phyloP scores from a whole-genome alignment of 2,113 vertebrate species.

The Engystomops pustulosus region DNA sequence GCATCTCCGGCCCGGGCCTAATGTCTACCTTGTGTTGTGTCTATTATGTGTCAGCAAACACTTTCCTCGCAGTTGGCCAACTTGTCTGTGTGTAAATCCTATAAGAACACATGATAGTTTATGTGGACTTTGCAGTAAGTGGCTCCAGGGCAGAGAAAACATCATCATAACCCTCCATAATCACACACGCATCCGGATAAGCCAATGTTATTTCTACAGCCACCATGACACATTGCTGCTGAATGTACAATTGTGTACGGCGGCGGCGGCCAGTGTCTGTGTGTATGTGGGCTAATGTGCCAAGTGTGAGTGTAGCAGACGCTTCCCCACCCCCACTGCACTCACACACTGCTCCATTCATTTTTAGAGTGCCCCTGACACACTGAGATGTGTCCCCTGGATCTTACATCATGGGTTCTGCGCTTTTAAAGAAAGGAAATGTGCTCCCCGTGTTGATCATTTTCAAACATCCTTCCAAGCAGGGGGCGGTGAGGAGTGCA shows the following conservation, averaged over 20 bases:
- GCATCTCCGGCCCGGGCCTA: not conserved
- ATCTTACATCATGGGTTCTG: conserved; percentile 23
- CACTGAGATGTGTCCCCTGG: conserved; percentile 44
- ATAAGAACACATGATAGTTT: not conserved
- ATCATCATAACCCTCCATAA: conserved; percentile 15
- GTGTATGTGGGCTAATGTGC: not conserved
- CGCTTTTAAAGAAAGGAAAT: conserved; percentile 53
- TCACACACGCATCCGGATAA: not conserved
- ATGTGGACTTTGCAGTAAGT: conserved; percentile 21
- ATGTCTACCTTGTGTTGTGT: not conserved
- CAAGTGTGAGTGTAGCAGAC: not conserved
- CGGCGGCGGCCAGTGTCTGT: too few relatives aligned
- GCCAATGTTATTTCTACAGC: conserved; percentile 9
- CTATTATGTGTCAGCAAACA: conserved; percentile 1
- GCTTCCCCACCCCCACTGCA: not conserved
- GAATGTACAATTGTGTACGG: conserved; percentile 5
- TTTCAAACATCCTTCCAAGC: conserved; percentile 52
- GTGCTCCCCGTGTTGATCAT: conserved; percentile 49
- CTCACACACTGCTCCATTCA: conserved; percentile 29
- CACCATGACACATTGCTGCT: not conserved
- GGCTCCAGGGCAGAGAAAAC: conserved; percentile 27
- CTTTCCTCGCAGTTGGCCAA: conserved; percentile 1
- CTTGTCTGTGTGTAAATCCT: conserved; percentile 11
- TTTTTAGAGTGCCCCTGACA: conserved; percentile 20
- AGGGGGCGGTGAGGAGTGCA: conserved; percentile 58